Evolutionary conservation across 2,888 invertebrate species (phyloP).

Genomic region (Chaetogeoica ovagalla): DNA sequence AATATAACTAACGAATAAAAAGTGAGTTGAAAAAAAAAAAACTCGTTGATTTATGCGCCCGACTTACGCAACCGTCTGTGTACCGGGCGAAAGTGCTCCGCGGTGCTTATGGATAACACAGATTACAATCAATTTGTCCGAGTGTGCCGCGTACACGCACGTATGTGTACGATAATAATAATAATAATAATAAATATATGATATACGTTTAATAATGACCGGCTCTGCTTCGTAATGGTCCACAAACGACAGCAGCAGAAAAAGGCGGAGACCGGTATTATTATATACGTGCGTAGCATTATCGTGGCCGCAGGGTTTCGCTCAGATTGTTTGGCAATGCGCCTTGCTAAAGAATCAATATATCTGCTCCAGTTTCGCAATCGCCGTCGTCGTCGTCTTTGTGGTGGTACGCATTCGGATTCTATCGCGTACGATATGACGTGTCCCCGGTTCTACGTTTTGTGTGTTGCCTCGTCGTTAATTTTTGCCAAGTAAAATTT

Average conservation of each 20-base stretch:
- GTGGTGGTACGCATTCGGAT: too few relatives aligned
- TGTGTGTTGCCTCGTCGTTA: neutral
- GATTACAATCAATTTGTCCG: conserved; percentile 52
- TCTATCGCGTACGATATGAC: too few relatives aligned
- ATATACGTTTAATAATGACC: conserved; percentile 34
- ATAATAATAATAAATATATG: conserved; percentile 31
- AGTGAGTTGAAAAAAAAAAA: neutral
- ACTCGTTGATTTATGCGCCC: conserved; percentile 47
- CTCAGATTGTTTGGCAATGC: conserved; percentile 29
- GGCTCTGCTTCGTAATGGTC: conserved; percentile 29
- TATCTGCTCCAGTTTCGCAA: conserved; percentile 50
- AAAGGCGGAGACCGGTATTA: conserved; percentile 11
- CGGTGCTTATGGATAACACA: neutral
- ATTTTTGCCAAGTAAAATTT: conserved; percentile 9
- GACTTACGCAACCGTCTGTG: conserved; percentile 28
- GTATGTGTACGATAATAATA: conserved; percentile 7
- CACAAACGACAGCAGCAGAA: neutral
- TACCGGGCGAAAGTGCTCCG: conserved; percentile 42
- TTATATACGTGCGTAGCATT: neutral
- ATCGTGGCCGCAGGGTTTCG: conserved; percentile 25
- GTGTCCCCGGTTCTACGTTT: neutral
- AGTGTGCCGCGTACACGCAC: conserved; percentile 14
- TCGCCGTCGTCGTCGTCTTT: conserved; percentile 11
- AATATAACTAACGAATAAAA: too few relatives aligned
- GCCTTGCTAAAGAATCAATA: conserved; percentile 37